Conservation (phyloP, 2,113 vertebrate species). For the Ciconia boyciana region DNA sequence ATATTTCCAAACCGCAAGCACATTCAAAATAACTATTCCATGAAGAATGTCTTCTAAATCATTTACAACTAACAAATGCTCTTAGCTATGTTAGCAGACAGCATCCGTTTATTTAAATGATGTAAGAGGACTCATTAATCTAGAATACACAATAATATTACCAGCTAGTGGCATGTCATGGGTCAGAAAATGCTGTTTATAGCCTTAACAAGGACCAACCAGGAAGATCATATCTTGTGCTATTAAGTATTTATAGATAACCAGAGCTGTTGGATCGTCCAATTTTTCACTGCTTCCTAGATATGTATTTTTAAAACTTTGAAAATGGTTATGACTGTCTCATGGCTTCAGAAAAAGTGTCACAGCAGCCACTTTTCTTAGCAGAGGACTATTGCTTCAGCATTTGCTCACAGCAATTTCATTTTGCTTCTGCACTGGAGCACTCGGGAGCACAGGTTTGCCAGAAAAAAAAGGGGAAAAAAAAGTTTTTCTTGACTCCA, state of each 20-base stretch:
- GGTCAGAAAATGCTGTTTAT: not conserved
- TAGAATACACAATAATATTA: not conserved
- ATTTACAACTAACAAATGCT: not conserved
- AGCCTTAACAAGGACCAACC: not conserved
- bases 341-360: not conserved
- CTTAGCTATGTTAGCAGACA: not conserved
- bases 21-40: not conserved
- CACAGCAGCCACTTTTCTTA: not conserved
- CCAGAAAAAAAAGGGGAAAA: accelerated
- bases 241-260: not conserved
- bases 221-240: not conserved
- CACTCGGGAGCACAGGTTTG: not conserved
- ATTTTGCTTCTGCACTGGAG: not conserved
- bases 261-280: not conserved
- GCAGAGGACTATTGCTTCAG: not conserved
- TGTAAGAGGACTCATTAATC: slow-evolving; percentile 5
- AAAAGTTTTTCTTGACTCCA: not conserved
- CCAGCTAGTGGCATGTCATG: not conserved
- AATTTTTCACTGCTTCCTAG: not conserved
- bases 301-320: not conserved
- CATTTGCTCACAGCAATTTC: not conserved
- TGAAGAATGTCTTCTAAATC: slow-evolving; percentile 1
- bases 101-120: not conserved
- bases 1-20: not conserved
- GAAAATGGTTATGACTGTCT: not conserved